Percentiles rank a stretch among this genome's conserved stretches.
phyloP scores from a whole-genome alignment of 2,797 vertebrate species.

The Nasua narica region DNA sequence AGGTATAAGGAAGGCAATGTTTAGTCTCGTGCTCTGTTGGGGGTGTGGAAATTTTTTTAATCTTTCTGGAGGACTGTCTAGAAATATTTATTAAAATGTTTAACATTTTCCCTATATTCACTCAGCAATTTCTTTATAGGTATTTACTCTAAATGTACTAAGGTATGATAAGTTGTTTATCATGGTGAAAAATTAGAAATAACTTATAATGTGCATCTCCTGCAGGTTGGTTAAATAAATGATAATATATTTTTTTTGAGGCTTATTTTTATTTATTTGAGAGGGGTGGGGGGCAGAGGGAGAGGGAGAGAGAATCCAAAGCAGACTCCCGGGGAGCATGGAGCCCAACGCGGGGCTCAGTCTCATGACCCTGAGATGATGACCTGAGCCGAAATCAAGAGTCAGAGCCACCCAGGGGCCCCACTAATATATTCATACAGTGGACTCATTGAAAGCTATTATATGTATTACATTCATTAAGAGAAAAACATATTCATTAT shows the following conservation, averaged over 20 bases:
- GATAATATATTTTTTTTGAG: background rate
- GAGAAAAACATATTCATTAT: background rate
- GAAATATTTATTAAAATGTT: background rate
- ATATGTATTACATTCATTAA: background rate
- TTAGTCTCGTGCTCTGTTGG: background rate
- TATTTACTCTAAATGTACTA: background rate
- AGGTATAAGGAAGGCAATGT: background rate
- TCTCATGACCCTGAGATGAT: background rate
- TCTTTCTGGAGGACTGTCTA: background rate
- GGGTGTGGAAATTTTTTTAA: background rate
- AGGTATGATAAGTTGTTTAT: background rate
- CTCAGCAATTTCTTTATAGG: background rate
- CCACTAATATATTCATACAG: background rate
- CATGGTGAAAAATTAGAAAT: background rate
- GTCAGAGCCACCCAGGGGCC: background rate
- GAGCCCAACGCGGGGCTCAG: background rate
- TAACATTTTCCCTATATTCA: background rate
- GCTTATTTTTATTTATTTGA: background rate
- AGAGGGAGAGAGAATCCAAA: background rate
- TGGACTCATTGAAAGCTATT: background rate
- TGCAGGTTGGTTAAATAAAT: background rate
- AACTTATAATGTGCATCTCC: background rate
- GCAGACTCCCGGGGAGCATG: background rate
- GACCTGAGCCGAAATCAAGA: background rate
- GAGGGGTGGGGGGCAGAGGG: background rate